Base-by-base conservation (phyloP, 2,797 vertebrate species). In the Perodicticus potto region DNA sequence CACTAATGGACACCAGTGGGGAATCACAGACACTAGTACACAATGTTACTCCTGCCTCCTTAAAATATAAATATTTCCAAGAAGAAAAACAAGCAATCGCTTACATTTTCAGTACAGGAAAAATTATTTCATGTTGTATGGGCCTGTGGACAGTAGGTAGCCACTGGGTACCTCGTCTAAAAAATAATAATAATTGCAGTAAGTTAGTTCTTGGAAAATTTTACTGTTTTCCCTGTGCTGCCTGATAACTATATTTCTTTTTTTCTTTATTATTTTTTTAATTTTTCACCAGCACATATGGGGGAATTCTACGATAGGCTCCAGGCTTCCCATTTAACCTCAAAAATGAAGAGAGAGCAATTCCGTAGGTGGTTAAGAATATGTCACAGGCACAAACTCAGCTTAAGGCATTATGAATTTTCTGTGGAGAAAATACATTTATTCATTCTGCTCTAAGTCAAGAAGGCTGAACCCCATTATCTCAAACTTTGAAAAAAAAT, bases 381-480 rank as follows among this genome's bases (percentile, higher is more conserved):
- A 91, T 96, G 97, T 97, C 97, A 97, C 57, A 96, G 84, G 96
- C 97, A 97, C 86, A 98, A 96, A 96, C 95, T 95, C 97, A 97
- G 95, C 96, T 98, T 97, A 96, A 94, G 96, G 97, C 97, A 97
- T 96, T 97, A 97, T 87, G 91, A 96, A 97, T 97, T 97, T 98
- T 98, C 94, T 85, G 89, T 96, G 74, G 97, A 97, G 86, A 97
- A 98, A 97, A 98, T 97, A 73, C 91, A 97, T 97, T 97, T 98
- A 97, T 98, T 98, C 96, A 97, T 97, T 97, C 94, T 97, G 95
- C 91, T 98, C 84, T 93, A 97, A 98, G 97, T 97, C 96, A 97
- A 96, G 93, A 97, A 96, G 96, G 95, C 95, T 97, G 95, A 97
- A 97, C 96, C 55, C 85, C 87, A 97, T 97, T 98, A 97, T 97